Base-by-base conservation (phyloP, 92 coral and sea anemone genomes). In the Desmophyllum pertusum region DNA sequence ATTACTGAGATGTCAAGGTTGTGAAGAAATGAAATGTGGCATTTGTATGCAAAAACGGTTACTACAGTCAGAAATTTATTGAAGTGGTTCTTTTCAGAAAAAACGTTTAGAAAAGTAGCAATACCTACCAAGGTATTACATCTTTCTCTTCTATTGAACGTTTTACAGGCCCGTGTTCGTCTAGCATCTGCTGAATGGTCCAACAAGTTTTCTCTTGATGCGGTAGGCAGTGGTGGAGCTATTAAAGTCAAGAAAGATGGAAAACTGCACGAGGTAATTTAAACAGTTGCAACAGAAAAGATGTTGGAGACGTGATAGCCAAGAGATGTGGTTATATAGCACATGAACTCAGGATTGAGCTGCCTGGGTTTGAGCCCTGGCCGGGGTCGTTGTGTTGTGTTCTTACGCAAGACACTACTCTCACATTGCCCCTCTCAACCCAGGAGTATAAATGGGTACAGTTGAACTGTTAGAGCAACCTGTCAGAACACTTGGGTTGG, bases 191-290 rank as follows among this genome's bases (percentile, higher is more conserved):
- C 96, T 50, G 95, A 92, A 3, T 96, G 98, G 98, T 96, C 97
- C 14, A 77, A 76, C 81, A 94, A 92, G 86, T 96, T 96, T 65
- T 96, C 99, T 77, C 86, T 96, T 36, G 99, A 96, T 68, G 91
- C 97, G 5, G 99, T 91, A 10, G 99, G 99, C 66, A 96, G 99
- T 37, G 98, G 98, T 3, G 99, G 99, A 14, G 89, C 95, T 4
- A 76, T 96, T 73, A 96, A 92, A 61, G 84, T 88, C 81, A 94
- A 71, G 55, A 77, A 86, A 29, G 83, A 85, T 76, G 99, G 91
- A 10, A 90, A 92, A 40, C 87, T 84, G 40, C 89, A 86, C 14
- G 99, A 95, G 93, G 99, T 93, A 82, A 69, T 31, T 17, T 13
- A 39, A 40, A 11, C 27, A 27, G 42, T 10, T 23, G 11, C 0